A percentile compares a stretch with the other conserved stretches of the same genome.
Conservation (phyloP, 64 coral and sea anemone genomes). For the Actinia equina region DNA sequence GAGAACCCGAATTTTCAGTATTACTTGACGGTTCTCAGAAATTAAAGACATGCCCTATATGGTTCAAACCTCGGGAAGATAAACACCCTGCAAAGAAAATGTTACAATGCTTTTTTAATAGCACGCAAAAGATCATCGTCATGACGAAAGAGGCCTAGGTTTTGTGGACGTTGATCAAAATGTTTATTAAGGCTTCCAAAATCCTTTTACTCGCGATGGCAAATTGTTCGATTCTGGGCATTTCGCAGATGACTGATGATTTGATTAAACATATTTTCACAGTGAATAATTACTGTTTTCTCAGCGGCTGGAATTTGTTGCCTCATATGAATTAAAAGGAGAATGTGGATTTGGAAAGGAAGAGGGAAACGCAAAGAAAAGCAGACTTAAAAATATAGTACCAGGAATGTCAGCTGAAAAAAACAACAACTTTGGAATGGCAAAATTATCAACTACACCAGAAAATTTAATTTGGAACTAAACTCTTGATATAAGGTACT, state of each 20-base stretch:
- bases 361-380: background rate
- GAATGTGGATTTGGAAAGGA: background rate
- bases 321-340: background rate
- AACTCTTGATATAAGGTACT: too few species aligned
- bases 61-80: constrained; percentile 35
- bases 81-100: background rate
- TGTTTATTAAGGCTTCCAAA: too few species aligned
- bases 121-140: too few species aligned
- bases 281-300: background rate
- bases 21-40: constrained; percentile 43
- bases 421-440: background rate
- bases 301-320: background rate
- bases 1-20: constrained; percentile 20
- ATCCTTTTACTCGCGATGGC: too few species aligned
- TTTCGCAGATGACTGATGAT: too few species aligned
- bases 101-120: too few species aligned
- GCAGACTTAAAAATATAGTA: background rate
- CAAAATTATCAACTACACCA: too few species aligned
- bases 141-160: too few species aligned
- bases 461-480: too few species aligned
- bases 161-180: too few species aligned
- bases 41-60: constrained; percentile 18
- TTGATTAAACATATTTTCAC: too few species aligned
- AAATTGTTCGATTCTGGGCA: background rate
- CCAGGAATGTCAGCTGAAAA: background rate